Percentiles rank a stretch among this genome's conserved stretches.
Conservation (phyloP, 2,113 vertebrate genomes). For the Carollia perspicillata region DNA sequence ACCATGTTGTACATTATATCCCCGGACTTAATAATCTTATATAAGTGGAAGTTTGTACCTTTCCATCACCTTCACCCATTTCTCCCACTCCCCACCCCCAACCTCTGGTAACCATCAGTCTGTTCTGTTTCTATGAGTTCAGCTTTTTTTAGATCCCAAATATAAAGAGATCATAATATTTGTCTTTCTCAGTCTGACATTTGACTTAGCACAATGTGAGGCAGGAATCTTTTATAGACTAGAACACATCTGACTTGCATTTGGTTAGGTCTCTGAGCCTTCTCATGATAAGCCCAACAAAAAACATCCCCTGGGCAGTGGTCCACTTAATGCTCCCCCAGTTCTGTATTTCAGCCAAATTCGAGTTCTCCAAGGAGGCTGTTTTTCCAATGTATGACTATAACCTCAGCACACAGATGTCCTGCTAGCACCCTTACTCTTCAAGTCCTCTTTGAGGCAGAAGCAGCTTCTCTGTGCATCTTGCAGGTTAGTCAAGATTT, state of each 20-base stretch:
- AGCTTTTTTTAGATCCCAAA: neutral
- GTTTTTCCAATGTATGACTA: neutral
- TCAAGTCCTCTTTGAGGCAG: neutral
- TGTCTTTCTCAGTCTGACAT: neutral
- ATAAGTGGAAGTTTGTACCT: neutral
- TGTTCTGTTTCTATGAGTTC: neutral
- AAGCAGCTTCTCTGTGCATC: neutral
- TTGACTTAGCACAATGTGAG: neutral
- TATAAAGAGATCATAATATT: neutral
- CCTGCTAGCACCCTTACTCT: neutral
- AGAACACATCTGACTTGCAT: neutral
- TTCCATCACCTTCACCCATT: neutral
- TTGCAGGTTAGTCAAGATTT: neutral
- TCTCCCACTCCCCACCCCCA: neutral
- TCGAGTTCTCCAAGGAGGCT: neutral
- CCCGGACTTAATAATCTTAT: neutral
- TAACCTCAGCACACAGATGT: neutral
- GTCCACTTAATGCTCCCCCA: neutral
- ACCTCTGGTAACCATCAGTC: neutral
- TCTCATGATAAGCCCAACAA: neutral
- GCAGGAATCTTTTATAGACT: neutral
- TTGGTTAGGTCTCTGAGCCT: neutral
- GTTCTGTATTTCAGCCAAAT: neutral
- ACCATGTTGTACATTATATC: neutral
- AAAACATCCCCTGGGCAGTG: neutral